phyloP scores from a whole-genome alignment of 2,797 vertebrate genomes.

The Ara ararauna region DNA sequence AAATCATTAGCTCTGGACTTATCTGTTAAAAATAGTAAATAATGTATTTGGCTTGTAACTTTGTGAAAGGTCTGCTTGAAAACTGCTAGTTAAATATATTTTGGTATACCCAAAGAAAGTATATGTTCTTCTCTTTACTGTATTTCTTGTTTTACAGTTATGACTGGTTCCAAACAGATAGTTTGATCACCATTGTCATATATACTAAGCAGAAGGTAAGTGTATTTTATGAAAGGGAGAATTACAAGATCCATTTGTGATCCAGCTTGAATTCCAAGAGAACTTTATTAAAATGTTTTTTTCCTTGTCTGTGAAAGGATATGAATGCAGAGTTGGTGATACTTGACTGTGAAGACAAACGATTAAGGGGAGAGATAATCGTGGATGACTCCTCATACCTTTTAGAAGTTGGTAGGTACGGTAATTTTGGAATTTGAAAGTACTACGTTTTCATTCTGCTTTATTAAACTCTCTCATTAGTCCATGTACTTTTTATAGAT shows the following conservation, averaged over 20 bases:
- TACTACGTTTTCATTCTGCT: neutral
- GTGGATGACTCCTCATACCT: slow-evolving; percentile 89
- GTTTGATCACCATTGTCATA: slow-evolving; percentile 85
- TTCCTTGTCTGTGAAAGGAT: slow-evolving; percentile 77
- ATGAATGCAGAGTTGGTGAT: slow-evolving; percentile 83
- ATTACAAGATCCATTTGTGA: neutral
- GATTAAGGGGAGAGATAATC: slow-evolving; percentile 84
- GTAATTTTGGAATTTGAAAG: neutral
- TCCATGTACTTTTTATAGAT: neutral
- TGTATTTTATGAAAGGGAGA: neutral
- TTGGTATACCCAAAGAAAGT: neutral
- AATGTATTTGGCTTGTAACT: neutral
- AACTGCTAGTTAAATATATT: neutral
- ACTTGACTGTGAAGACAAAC: slow-evolving; percentile 82
- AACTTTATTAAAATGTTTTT: neutral
- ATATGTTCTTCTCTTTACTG: neutral
- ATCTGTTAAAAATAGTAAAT: neutral
- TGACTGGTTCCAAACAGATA: slow-evolving; percentile 96
- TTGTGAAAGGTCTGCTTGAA: neutral
- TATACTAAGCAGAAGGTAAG: slow-evolving; percentile 93
- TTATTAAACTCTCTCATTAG: neutral
- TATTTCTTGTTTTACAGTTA: slow-evolving; percentile 80
- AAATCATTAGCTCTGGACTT: neutral
- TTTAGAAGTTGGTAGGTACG: slow-evolving; percentile 86
- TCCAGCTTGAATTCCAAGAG: neutral